phyloP scores from a whole-genome alignment of 1,140 invertebrate genomes.

The Arctopsyche grandis region DNA sequence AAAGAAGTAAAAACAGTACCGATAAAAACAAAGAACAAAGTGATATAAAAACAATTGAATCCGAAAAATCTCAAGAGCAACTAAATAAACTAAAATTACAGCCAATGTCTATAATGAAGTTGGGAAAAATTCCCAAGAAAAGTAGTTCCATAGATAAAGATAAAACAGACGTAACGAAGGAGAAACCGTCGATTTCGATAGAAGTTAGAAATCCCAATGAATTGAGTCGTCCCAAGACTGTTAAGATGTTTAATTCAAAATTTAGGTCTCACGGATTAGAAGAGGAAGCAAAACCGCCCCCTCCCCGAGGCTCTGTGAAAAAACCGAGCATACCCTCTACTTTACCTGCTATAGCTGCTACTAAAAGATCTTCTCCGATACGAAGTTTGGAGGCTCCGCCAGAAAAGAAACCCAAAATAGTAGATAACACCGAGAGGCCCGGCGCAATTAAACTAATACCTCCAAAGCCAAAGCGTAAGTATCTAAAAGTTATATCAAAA shows the following conservation, averaged over 20 bases:
- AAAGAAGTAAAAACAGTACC: constrained; percentile 53
- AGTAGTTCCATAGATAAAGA: constrained; percentile 53
- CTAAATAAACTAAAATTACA: constrained; percentile 73
- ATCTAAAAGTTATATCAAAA: constrained; percentile 57
- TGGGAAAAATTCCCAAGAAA: constrained; percentile 83
- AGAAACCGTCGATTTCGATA: constrained; percentile 83
- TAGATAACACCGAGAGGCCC: constrained; percentile 73
- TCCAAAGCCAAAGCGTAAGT: constrained; percentile 90
- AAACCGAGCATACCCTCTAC: constrained; percentile 69
- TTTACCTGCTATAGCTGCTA: constrained; percentile 60
- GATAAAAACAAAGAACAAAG: constrained; percentile 54
- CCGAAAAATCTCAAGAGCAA: constrained; percentile 75
- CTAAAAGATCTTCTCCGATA: constrained; percentile 74
- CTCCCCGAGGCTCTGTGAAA: constrained; percentile 70
- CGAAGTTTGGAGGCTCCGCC: constrained; percentile 65
- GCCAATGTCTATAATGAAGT: constrained; percentile 68
- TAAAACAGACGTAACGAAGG: constrained; percentile 64
- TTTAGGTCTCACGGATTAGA: constrained; percentile 87
- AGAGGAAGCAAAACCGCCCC: constrained; percentile 83
- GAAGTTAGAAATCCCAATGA: constrained; percentile 78
- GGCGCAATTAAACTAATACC: constrained; percentile 86
- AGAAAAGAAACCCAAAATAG: constrained; percentile 80
- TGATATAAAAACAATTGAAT: constrained; percentile 66
- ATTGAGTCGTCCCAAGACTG: constrained; percentile 78
- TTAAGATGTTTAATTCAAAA: constrained; percentile 88